A percentile compares a stretch with the other conserved stretches of the same genome.
Conservation (phyloP, 2,888 invertebrate species). For the Agriopis aurantiaria region DNA sequence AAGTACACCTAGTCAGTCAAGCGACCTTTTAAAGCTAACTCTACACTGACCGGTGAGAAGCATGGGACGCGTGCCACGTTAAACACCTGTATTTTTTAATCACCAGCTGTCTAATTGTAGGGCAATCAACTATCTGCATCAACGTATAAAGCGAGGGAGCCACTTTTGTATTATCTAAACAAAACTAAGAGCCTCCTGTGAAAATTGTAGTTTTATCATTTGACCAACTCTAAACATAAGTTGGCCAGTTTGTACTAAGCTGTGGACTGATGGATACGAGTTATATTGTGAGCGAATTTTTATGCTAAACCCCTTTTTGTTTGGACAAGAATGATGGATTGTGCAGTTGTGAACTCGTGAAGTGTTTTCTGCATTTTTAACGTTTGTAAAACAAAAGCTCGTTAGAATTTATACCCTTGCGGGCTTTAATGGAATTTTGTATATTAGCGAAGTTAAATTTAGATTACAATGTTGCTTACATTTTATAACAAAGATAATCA, state of each 20-base stretch:
- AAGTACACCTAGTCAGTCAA: constrained; percentile 37
- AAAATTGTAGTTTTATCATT: neutral
- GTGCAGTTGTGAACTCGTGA: constrained; percentile 21
- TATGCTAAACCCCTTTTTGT: constrained; percentile 29
- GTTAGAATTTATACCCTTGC: constrained; percentile 2
- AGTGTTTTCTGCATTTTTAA: constrained; percentile 17
- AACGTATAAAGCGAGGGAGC: neutral
- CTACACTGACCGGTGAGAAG: constrained; percentile 21
- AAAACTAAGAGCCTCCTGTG: neutral
- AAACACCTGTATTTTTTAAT: constrained; percentile 18
- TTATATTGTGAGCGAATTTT: constrained; percentile 29
- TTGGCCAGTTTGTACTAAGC: constrained; percentile 7
- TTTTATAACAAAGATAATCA: neutral
- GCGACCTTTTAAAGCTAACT: constrained; percentile 38
- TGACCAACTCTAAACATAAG: neutral
- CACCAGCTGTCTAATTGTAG: constrained; percentile 11
- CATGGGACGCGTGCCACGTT: constrained; percentile 37
- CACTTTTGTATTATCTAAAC: neutral
- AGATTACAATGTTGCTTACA: neutral
- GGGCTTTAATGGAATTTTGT: constrained; percentile 8
- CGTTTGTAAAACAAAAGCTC: constrained; percentile 16
- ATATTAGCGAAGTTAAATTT: constrained; percentile 5
- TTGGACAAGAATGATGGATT: constrained; percentile 23
- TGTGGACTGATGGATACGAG: constrained; percentile 15
- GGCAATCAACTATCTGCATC: neutral